phyloP scores from a whole-genome alignment of 2,113 vertebrate species.

The Leucopsar rothschildi region DNA sequence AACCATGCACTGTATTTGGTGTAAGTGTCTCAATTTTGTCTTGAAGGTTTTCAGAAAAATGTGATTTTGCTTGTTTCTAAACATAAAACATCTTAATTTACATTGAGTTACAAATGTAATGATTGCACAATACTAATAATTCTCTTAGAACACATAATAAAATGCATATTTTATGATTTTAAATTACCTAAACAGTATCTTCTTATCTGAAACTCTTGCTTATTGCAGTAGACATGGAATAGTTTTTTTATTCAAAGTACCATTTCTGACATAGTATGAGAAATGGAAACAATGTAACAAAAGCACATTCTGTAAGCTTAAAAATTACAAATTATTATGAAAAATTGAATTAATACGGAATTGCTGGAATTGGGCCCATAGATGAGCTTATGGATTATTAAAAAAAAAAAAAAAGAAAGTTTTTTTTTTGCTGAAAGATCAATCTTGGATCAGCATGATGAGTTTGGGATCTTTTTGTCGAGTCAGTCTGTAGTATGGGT shows the following conservation, averaged over 20 bases:
- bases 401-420: accelerated
- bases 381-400: not conserved
- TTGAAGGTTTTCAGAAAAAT: not conserved
- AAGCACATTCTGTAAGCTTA: not conserved
- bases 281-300: not conserved
- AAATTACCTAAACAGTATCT: not conserved
- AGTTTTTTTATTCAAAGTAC: not conserved
- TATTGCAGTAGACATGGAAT: not conserved
- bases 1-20: not conserved
- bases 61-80: not conserved
- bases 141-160: not conserved
- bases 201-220: not conserved
- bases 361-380: not conserved
- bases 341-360: not conserved
- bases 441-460: not conserved
- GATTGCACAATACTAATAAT: not conserved
- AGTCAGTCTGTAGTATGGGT: not conserved
- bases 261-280: not conserved
- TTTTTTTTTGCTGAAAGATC: not conserved
- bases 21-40: not conserved
- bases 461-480: not conserved
- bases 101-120: not conserved
- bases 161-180: not conserved
- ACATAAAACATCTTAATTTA: not conserved
- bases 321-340: not conserved